Evolutionary conservation across 2,113 vertebrate species (phyloP), one percentile per base, ranked within the genome.

Genomic region (Cyanoramphus novaezelandiae): DNA sequence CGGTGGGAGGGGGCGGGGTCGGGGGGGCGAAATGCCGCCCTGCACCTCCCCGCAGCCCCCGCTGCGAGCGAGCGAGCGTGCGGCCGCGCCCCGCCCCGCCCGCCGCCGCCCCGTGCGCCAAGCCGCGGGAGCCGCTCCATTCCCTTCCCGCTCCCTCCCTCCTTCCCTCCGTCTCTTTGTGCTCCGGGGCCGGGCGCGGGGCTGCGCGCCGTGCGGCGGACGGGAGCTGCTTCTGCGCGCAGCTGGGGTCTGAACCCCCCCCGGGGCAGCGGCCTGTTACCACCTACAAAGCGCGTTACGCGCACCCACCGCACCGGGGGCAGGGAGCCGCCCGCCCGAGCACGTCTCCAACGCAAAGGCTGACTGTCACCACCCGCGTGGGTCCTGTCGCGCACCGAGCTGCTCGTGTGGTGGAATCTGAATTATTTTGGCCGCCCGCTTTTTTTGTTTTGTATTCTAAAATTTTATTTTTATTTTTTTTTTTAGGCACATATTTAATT

Each of bases 211-310:
- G 17, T 23, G 44, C 5, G 69, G 43, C 12, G 31, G 31, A 33
- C 7, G 55, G 9, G 8, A 28, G 27, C 11, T 9, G 7, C 17
- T 17, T 13, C 17, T 4, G 39, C 29, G 16, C 11, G 29, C 39
- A 1, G 4, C 17, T 10, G 0, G 1, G 7, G 17, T 8, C 37
- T 28, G 4, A 8, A 72, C 3, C 39, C 62, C 69, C 17, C 4
- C 17, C 46, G 16, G 53, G 14, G 4, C 13, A 19, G 13, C 13
- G 3, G n/a, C 9, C 4, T 23, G 53, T 5, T 33, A 0, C 1
- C 47, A 0, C 49, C 43, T 43, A 41, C 27, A 0, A 2, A 2
- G 8, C 80, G 59, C 17, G 39, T 39, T 72, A 23, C 13, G 44
- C 90, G 49, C 28, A 6, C 1, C 50, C 19, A 2, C 43, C 27